Conservation (phyloP, 2,797 vertebrate genomes). For the Schizopygopsis pylzovi region DNA sequence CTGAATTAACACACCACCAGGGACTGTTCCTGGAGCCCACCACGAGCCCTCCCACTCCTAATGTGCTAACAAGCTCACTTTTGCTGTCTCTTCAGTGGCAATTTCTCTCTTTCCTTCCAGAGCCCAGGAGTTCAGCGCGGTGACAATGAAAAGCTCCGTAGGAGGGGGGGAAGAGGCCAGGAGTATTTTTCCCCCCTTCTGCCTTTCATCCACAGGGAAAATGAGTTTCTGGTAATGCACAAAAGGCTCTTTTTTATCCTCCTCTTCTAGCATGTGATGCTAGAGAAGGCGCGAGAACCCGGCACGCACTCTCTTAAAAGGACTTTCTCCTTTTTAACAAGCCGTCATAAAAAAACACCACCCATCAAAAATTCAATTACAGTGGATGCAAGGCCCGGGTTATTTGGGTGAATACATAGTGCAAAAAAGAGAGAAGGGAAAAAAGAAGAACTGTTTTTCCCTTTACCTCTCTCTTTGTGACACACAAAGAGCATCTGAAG, state of each 20-base stretch:
- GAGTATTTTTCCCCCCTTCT: constrained; percentile 71
- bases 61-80: constrained; percentile 97
- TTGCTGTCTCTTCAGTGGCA: constrained; percentile 88
- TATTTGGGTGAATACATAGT: constrained; percentile 56
- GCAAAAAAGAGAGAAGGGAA: constrained; percentile 23
- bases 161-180: constrained; percentile 83
- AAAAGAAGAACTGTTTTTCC: constrained; percentile 43
- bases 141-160: constrained; percentile 92
- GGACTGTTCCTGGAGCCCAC: constrained; percentile 85
- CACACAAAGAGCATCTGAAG: constrained; percentile 56
- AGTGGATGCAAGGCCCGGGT: constrained; percentile 46
- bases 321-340: constrained; percentile 83
- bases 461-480: constrained; percentile 46
- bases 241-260: constrained; percentile 89
- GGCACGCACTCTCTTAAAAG: constrained; percentile 70
- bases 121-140: constrained; percentile 90
- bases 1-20: constrained; percentile 89
- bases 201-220: constrained; percentile 92
- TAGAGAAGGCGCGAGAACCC: constrained; percentile 40
- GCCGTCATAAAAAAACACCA: constrained; percentile 64
- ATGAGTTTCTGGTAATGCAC: constrained; percentile 98
- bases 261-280: constrained; percentile 31
- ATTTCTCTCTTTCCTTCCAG: constrained; percentile 84
- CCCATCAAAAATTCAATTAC: constrained; percentile 78
- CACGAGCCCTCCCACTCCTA: constrained; percentile 88